These are phyloP conservation scores for Gambusia holbrooki DNA, from an alignment of 2,113 vertebrate genomes.

Conservation along the genomic window DNA sequence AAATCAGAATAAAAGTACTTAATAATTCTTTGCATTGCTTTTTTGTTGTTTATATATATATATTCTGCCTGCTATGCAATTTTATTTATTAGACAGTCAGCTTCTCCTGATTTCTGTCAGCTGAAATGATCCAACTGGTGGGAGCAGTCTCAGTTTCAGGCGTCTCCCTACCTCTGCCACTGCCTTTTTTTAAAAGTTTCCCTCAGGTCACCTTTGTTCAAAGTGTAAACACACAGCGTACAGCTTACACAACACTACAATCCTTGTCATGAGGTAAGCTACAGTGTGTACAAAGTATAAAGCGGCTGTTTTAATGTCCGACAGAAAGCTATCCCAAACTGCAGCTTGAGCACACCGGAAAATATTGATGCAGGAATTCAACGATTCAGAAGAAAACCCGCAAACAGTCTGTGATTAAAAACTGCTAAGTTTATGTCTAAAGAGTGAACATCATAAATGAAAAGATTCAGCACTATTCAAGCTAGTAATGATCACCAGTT, in stretches of 20 bases:
- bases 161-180: background rate
- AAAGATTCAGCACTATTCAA: background rate
- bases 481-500: constrained; percentile 1
- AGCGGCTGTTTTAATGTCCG: background rate
- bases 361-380: background rate
- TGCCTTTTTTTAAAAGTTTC: constrained; percentile 29
- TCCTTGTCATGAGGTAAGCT: constrained; percentile 24
- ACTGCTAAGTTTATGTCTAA: background rate
- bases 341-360: background rate
- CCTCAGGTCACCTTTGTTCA: constrained; percentile 6
- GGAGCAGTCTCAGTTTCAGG: background rate
- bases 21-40: background rate
- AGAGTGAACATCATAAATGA: background rate
- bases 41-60: too few relatives aligned
- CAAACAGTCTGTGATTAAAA: background rate
- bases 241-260: constrained; percentile 50
- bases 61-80: background rate
- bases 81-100: background rate
- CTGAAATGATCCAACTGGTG: background rate
- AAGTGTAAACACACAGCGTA: constrained; percentile 27
- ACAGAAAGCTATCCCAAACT: background rate
- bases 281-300: constrained; percentile 7
- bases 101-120: background rate
- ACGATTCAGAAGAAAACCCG: background rate
- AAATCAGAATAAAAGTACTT: background rate